Evolutionary conservation across 2,113 vertebrate species (phyloP).

Genomic region (Coturnix japonica): DNA sequence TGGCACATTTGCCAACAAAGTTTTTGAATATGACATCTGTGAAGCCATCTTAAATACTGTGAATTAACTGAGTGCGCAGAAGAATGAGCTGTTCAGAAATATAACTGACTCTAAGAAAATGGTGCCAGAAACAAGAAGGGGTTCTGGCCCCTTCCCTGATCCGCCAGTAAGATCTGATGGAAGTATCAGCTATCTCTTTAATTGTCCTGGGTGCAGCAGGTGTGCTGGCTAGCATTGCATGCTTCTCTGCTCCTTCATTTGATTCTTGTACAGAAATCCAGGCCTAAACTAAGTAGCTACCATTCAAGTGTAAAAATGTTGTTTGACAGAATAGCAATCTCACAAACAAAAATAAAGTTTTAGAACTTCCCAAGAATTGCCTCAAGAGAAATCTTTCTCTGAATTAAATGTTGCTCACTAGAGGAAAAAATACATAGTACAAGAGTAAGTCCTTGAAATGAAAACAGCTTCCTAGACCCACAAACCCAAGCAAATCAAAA

Average conservation of each 20-base stretch:
- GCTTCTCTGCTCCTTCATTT: background rate
- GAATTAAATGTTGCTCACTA: constrained; percentile 25
- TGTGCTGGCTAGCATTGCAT: background rate
- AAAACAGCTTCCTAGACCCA: constrained; percentile 69
- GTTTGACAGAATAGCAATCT: background rate
- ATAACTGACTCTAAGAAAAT: background rate
- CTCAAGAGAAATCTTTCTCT: constrained; percentile 38
- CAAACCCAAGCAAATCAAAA: constrained; percentile 79
- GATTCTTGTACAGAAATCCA: background rate
- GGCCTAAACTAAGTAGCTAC: background rate
- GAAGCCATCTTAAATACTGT: background rate
- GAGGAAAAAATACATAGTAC: constrained; percentile 70
- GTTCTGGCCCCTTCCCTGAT: background rate
- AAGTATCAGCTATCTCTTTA: background rate
- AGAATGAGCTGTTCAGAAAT: background rate
- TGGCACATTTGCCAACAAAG: rapidly evolving
- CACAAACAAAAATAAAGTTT: background rate
- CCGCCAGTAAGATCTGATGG: background rate
- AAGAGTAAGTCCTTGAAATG: constrained; percentile 76
- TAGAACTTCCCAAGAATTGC: background rate
- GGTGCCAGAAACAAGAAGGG: background rate
- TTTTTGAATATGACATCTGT: background rate
- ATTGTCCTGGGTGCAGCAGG: background rate
- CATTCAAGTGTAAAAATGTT: background rate
- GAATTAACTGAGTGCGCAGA: rapidly evolving